Evolutionary conservation across 2,888 invertebrate genomes (phyloP).

Genomic region (Stenotaenia linearis): DNA sequence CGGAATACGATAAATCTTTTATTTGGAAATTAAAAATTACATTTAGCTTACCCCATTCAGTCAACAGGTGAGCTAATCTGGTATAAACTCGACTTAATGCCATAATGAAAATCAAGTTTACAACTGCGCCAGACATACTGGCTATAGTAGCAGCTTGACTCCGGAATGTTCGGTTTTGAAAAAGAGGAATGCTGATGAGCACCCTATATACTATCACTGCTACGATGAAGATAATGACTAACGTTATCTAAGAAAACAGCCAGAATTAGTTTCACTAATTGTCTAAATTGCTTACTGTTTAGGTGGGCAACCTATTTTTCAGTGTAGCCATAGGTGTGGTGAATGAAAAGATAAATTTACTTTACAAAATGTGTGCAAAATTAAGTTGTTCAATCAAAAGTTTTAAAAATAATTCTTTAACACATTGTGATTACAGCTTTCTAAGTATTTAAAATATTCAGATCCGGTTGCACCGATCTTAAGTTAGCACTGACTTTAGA

Average conservation of each 20-base stretch:
- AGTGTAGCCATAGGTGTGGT: no score
- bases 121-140: conserved; percentile 52
- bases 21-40: neutral
- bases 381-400: no score
- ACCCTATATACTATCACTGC: conserved; percentile 56
- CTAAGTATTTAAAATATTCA: no score
- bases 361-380: no score
- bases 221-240: conserved; percentile 55
- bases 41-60: conserved; percentile 52
- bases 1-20: conserved; percentile 33
- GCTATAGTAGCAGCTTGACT: conserved; percentile 52
- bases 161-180: conserved; percentile 49
- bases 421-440: no score
- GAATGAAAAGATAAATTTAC: no score
- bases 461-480: no score
- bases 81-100: conserved; percentile 54
- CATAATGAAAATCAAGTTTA: conserved; percentile 56
- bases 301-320: no score
- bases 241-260: conserved; percentile 52
- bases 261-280: no score
- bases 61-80: conserved; percentile 53
- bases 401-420: no score
- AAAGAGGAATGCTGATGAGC: conserved; percentile 53
- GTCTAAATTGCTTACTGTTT: no score
- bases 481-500: no score